Percentiles rank a stretch among this genome's conserved stretches.
Evolutionary conservation across 1,140 invertebrate genomes (phyloP).

Genomic region (Babylonia areolata): DNA sequence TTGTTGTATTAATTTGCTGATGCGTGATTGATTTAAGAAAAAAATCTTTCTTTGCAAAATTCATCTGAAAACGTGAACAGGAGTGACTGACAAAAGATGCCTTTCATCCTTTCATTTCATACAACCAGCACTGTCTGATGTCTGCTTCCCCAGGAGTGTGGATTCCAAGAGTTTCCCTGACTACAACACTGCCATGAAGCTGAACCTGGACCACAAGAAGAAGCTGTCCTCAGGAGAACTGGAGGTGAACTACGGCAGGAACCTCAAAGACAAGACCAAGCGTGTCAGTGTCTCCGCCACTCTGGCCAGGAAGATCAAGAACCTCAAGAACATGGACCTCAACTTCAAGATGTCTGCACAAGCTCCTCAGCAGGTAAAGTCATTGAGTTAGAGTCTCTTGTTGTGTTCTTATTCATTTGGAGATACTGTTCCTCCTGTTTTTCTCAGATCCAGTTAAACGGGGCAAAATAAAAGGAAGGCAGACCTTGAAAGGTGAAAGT

Average conservation of each 20-base stretch:
- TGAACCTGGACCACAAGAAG: constrained; percentile 44
- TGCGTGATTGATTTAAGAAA: too few relatives aligned
- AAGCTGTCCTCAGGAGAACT: constrained; percentile 42
- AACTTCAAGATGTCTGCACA: constrained; percentile 21
- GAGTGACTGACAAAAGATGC: too few relatives aligned
- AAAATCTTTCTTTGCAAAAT: too few relatives aligned
- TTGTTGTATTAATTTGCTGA: too few relatives aligned
- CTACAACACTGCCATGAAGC: constrained; percentile 42
- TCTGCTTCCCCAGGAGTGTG: constrained; percentile 29
- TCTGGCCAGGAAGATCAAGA: constrained; percentile 31
- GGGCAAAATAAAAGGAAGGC: too few relatives aligned
- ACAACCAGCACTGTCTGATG: neutral
- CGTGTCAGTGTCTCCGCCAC: neutral
- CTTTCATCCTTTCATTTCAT: too few relatives aligned
- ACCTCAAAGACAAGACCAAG: constrained; percentile 35
- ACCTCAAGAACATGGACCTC: constrained; percentile 23
- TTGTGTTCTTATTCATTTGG: too few relatives aligned
- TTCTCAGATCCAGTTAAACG: too few relatives aligned
- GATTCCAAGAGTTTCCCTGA: constrained; percentile 46
- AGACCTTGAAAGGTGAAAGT: too few relatives aligned
- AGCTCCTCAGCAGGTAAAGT: constrained; percentile 5
- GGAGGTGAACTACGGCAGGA: constrained; percentile 44
- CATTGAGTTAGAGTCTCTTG: too few relatives aligned
- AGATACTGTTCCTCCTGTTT: too few relatives aligned
- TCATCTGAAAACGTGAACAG: too few relatives aligned